These are phyloP conservation scores for Galaxias olidus DNA, from an alignment of 2,797 vertebrate species.

Conservation along the genomic window DNA sequence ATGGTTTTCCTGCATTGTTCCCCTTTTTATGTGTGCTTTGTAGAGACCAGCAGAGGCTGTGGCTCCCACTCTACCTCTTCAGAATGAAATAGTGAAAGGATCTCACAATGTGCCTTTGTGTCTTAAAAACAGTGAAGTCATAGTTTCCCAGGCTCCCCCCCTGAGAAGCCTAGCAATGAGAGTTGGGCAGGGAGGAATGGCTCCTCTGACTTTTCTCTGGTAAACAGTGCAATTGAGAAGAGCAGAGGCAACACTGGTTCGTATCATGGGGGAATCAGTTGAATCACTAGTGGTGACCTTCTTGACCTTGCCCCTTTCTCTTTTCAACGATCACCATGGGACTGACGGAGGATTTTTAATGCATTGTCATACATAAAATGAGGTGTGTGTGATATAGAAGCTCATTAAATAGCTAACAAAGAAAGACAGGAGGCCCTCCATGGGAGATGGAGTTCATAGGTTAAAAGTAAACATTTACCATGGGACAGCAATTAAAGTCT, in stretches of 20 bases:
- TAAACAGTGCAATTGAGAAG: slow-evolving; percentile 62
- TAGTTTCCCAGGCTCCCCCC: slow-evolving; percentile 75
- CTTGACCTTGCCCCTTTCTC: neutral
- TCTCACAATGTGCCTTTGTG: slow-evolving; percentile 68
- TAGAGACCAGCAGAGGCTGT: neutral
- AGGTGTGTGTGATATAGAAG: too few species aligned
- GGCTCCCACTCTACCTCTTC: slow-evolving; percentile 53
- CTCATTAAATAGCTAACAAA: neutral
- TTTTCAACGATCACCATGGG: neutral
- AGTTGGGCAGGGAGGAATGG: slow-evolving; percentile 30
- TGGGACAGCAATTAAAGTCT: too few species aligned
- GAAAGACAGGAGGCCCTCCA: neutral
- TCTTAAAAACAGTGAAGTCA: slow-evolving; percentile 65
- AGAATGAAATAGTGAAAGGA: slow-evolving; percentile 67
- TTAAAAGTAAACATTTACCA: neutral
- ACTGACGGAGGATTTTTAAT: too few species aligned
- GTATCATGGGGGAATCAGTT: slow-evolving; percentile 8
- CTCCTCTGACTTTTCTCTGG: slow-evolving; percentile 27
- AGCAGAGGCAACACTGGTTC: slow-evolving; percentile 38
- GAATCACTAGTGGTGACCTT: slow-evolving; percentile 1
- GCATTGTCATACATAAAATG: too few species aligned
- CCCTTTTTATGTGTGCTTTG: neutral
- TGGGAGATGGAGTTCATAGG: slow-evolving; percentile 13
- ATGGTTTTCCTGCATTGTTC: too few species aligned
- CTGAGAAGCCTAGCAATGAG: slow-evolving; percentile 62